Evolutionary conservation across 2,888 invertebrate genomes (phyloP).

Genomic region (Masnerella sp.): DNA sequence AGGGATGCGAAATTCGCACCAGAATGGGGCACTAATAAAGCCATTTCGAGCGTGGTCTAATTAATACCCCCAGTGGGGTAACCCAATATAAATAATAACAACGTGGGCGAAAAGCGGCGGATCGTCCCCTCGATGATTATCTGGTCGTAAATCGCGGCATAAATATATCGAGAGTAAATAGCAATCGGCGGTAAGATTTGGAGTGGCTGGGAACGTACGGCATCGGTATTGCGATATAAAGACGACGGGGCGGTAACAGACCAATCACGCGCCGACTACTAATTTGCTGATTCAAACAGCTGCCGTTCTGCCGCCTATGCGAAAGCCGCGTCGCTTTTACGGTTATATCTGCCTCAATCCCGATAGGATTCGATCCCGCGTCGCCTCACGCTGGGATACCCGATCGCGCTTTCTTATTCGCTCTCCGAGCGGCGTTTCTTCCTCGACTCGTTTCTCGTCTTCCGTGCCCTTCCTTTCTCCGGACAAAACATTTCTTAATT

Average conservation of each 20-base stretch:
- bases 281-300: slow-evolving; percentile 77
- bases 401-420: slow-evolving; percentile 66
- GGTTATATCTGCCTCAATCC: slow-evolving; percentile 68
- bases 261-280: slow-evolving; percentile 78
- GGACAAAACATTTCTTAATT: slow-evolving; percentile 78
- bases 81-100: slow-evolving; percentile 76
- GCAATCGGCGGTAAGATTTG: slow-evolving; percentile 64
- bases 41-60: slow-evolving; percentile 72
- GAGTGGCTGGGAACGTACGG: slow-evolving; percentile 54
- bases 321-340: slow-evolving; percentile 69
- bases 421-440: slow-evolving; percentile 58
- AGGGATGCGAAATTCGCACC: no score
- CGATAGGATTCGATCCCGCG: slow-evolving; percentile 64
- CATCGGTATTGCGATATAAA: slow-evolving; percentile 72
- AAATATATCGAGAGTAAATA: slow-evolving; percentile 78
- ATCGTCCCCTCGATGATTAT: slow-evolving; percentile 77
- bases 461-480: slow-evolving; percentile 64
- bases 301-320: slow-evolving; percentile 76
- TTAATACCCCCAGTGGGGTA: slow-evolving; percentile 68
- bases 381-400: slow-evolving; percentile 72
- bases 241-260: slow-evolving; percentile 76
- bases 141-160: slow-evolving; percentile 76
- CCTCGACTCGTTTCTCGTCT: slow-evolving; percentile 57
- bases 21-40: slow-evolving; percentile 71
- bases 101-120: slow-evolving; percentile 74